A percentile compares a stretch with the other conserved stretches of the same genome.
Conservation (phyloP, 2,888 invertebrate genomes). For the Troides aeacus region DNA sequence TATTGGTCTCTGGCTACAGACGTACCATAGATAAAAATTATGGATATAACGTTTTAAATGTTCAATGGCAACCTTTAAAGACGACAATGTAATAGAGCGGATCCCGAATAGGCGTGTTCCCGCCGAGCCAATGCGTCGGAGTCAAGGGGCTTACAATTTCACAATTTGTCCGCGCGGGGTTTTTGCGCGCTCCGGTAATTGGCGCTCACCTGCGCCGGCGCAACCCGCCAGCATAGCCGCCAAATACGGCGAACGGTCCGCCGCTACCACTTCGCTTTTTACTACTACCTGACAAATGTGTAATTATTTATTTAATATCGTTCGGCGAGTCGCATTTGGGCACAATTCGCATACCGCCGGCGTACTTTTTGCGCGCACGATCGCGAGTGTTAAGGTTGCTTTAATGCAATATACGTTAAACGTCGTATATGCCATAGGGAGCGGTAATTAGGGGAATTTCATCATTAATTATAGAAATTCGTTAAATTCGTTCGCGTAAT, state of each 20-base stretch:
- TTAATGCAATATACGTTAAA: constrained; percentile 37
- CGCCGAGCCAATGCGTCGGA: constrained; percentile 30
- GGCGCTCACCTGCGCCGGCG: constrained; percentile 68
- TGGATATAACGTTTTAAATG: no score
- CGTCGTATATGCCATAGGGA: constrained; percentile 2
- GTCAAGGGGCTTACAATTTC: constrained; percentile 65
- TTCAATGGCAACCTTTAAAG: constrained; percentile 16
- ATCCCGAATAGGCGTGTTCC: constrained; percentile 27
- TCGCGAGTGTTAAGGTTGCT: constrained; percentile 48
- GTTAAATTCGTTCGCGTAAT: constrained; percentile 2
- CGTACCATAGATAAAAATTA: no score
- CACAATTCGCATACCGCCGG: constrained; percentile 69
- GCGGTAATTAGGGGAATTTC: constrained; percentile 18
- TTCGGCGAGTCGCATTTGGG: constrained; percentile 63
- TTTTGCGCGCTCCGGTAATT: constrained; percentile 73
- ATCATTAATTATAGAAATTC: constrained; percentile 20
- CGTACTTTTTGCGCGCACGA: constrained; percentile 50
- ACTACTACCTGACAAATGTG: constrained; percentile 78
- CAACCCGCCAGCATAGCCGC: constrained; percentile 52
- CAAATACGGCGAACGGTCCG: constrained; percentile 67
- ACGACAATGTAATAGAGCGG: constrained; percentile 21
- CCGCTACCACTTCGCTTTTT: constrained; percentile 70
- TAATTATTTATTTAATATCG: constrained; percentile 80
- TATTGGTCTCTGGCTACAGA: no score
- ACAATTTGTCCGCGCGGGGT: constrained; percentile 75